Percentiles rank a stretch among this genome's conserved stretches.
Evolutionary conservation across 2,888 invertebrate species (phyloP).

Genomic region (Blastobasis lacticolella): DNA sequence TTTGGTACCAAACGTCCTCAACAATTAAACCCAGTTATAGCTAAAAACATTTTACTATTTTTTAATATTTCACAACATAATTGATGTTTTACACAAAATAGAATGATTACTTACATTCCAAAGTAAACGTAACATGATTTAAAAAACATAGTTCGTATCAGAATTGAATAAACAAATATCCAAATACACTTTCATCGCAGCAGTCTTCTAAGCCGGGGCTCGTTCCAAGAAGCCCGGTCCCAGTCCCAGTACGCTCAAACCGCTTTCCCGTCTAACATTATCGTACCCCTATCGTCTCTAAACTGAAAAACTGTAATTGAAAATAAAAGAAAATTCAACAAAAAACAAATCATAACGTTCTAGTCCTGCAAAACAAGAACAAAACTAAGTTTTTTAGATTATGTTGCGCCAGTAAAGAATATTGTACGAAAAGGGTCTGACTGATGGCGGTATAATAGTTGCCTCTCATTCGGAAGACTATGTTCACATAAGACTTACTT

Average conservation of each 20-base stretch:
- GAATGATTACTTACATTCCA: constrained; percentile 12
- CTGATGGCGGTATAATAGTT: no score
- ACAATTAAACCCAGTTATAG: constrained; percentile 17
- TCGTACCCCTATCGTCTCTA: constrained; percentile 65
- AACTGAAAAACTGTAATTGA: constrained; percentile 64
- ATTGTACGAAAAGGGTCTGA: no score
- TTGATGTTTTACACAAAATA: not conserved
- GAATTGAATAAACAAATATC: not conserved
- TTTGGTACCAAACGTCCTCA: not conserved
- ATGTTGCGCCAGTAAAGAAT: no score
- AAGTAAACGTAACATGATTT: constrained; percentile 1
- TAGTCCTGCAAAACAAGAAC: no score
- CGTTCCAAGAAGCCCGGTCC: not conserved
- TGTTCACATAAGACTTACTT: no score
- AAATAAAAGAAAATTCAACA: constrained; percentile 33
- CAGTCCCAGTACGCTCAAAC: not conserved
- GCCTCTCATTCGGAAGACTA: no score
- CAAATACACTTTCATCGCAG: not conserved
- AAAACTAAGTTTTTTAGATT: no score
- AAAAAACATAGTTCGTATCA: not conserved
- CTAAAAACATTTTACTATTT: constrained; percentile 24
- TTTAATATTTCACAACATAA: constrained; percentile 20
- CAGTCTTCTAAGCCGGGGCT: not conserved
- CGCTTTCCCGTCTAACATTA: constrained; percentile 41
- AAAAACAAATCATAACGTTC: no score